Evolutionary conservation across 2,797 vertebrate species (phyloP).

Genomic region (Myoxocephalus aenaeus): DNA sequence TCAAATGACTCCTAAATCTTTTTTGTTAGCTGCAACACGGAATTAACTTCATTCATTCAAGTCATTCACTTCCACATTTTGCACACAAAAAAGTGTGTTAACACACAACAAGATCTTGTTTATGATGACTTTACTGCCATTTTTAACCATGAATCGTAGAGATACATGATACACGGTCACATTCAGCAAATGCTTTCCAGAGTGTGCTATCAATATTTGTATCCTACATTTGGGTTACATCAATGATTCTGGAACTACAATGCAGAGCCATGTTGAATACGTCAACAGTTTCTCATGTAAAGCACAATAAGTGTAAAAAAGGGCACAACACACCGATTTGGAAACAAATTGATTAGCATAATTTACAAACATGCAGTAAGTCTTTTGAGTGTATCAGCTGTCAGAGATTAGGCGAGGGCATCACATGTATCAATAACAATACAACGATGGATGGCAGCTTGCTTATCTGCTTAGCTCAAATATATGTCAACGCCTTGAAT

Average conservation of each 20-base stretch:
- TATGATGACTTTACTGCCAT: neutral
- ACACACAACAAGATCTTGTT: neutral
- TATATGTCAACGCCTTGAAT: constrained; percentile 42
- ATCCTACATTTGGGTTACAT: neutral
- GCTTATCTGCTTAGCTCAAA: constrained; percentile 33
- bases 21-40: neutral
- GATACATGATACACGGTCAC: neutral
- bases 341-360: neutral
- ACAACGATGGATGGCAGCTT: constrained; percentile 36
- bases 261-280: neutral
- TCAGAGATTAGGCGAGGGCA: constrained; percentile 3
- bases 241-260: neutral
- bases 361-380: neutral
- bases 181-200: neutral
- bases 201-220: neutral
- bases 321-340: neutral
- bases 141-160: neutral
- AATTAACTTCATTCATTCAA: neutral
- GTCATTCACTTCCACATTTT: neutral
- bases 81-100: neutral
- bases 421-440: constrained; percentile 37
- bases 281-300: neutral
- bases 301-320: neutral
- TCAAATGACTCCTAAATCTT: neutral
- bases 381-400: neutral